Evolutionary conservation across 2,113 vertebrate genomes (phyloP).

Genomic region (Dissostichus mawsoni): DNA sequence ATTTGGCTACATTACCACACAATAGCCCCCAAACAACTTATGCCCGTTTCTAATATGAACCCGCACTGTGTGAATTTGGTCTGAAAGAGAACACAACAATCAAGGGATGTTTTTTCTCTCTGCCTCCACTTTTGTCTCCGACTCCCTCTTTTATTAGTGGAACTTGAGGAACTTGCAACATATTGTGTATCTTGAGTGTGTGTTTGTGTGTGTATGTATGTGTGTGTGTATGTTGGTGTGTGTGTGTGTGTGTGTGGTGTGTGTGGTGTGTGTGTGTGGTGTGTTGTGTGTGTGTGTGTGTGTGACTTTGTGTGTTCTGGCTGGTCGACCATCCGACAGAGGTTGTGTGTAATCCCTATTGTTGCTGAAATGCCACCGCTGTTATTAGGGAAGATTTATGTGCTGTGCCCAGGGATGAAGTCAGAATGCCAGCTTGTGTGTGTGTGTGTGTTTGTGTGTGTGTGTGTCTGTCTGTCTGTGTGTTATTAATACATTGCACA

Average conservation of each 20-base stretch:
- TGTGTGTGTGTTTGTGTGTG: slow-evolving; percentile 25
- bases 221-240: slow-evolving; percentile 26
- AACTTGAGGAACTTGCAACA: slow-evolving; percentile 49
- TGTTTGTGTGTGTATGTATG: not conserved
- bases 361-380: slow-evolving; percentile 83
- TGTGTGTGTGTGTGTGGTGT: slow-evolving; percentile 23
- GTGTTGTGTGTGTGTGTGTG: slow-evolving; percentile 19
- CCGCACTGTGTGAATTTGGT: slow-evolving; percentile 1
- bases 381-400: slow-evolving; percentile 83
- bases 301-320: slow-evolving; percentile 62
- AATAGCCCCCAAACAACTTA: not conserved
- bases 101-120: slow-evolving; percentile 12
- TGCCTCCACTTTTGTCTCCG: not conserved
- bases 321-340: slow-evolving; percentile 70
- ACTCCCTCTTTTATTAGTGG: slow-evolving; percentile 10
- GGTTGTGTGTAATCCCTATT: slow-evolving; percentile 82
- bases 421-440: slow-evolving; percentile 73
- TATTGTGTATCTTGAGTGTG: slow-evolving; percentile 35
- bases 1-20: slow-evolving; percentile 1
- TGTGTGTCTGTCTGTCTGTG: slow-evolving; percentile 23
- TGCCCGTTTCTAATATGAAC: not conserved
- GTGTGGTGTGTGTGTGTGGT: slow-evolving; percentile 15
- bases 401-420: slow-evolving; percentile 76
- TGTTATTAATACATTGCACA: slow-evolving; percentile 72
- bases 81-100: slow-evolving; percentile 35